These are phyloP conservation scores for Gavia stellata DNA, from an alignment of 2,113 vertebrate species.

Conservation along the genomic window DNA sequence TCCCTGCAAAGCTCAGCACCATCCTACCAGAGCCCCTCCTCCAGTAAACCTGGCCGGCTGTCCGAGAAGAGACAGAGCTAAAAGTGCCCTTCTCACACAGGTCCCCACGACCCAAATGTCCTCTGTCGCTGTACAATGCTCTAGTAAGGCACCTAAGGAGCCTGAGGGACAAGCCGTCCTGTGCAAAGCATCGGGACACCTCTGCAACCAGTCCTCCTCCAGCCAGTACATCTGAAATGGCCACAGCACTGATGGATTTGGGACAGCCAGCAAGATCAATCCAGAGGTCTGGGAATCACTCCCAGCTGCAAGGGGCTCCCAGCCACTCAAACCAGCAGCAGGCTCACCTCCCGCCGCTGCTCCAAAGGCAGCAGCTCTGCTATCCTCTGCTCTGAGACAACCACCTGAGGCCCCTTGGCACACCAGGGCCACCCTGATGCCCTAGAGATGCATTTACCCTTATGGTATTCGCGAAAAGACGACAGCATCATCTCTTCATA, in stretches of 20 bases:
- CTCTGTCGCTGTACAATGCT: not conserved
- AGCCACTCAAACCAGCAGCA: not conserved
- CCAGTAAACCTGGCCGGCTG: not conserved
- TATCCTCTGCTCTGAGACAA: not conserved
- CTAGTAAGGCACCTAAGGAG: not conserved
- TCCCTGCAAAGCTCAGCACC: not conserved
- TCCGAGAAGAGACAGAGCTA: not conserved
- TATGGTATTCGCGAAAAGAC: not conserved
- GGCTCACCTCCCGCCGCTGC: accelerated
- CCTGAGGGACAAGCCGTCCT: not conserved
- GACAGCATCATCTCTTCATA: not conserved
- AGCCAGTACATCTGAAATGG: not conserved
- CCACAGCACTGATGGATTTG: not conserved
- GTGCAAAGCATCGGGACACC: not conserved
- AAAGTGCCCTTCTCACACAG: not conserved
- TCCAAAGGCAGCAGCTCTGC: not conserved
- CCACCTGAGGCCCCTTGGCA: not conserved
- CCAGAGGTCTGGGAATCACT: not conserved
- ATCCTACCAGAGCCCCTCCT: not conserved
- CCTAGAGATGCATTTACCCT: not conserved
- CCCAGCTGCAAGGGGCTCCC: not conserved
- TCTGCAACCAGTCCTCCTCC: not conserved
- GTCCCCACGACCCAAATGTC: not conserved
- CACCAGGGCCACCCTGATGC: not conserved
- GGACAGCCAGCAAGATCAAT: not conserved